These are phyloP conservation scores for Brachypalpus laphriformis DNA, from an alignment of 2,888 invertebrate genomes.

Conservation along the genomic window DNA sequence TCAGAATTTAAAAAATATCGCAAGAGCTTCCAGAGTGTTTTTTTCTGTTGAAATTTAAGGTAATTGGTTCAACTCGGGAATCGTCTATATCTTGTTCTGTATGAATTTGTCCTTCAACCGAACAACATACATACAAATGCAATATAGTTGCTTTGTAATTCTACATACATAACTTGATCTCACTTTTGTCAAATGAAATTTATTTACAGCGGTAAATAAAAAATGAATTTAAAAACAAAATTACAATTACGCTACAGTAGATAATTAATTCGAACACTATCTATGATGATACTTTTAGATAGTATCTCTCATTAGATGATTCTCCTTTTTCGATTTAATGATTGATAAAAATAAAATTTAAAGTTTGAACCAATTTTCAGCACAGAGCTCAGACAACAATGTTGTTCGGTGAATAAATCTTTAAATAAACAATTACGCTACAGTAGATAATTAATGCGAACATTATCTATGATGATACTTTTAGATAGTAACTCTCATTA, in stretches of 20 bases:
- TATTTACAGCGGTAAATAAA: slow-evolving; percentile 70
- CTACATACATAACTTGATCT: neutral
- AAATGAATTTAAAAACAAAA: slow-evolving; percentile 48
- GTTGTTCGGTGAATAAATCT: slow-evolving; percentile 48
- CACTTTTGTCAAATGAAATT: slow-evolving; percentile 66
- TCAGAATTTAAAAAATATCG: no score
- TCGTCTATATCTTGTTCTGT: no score
- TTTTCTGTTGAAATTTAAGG: no score
- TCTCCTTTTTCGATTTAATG: slow-evolving; percentile 10
- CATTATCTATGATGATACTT: slow-evolving; percentile 7
- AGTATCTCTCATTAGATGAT: slow-evolving; percentile 5
- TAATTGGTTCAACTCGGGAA: no score
- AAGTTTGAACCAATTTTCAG: slow-evolving; percentile 21
- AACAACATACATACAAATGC: no score
- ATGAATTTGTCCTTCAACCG: no score
- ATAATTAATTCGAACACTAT: slow-evolving; percentile 36
- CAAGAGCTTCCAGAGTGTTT: no score
- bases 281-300: slow-evolving; percentile 15
- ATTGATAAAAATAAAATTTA: slow-evolving; percentile 36
- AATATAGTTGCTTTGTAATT: no score
- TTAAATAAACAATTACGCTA: slow-evolving; percentile 62
- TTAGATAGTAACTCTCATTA: slow-evolving; percentile 19
- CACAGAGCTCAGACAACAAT: slow-evolving; percentile 5
- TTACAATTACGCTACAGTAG: slow-evolving; percentile 57
- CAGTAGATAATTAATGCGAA: slow-evolving; percentile 41